Conservation (phyloP, 2,113 vertebrate genomes). For the Lichenostomus cassidix region DNA sequence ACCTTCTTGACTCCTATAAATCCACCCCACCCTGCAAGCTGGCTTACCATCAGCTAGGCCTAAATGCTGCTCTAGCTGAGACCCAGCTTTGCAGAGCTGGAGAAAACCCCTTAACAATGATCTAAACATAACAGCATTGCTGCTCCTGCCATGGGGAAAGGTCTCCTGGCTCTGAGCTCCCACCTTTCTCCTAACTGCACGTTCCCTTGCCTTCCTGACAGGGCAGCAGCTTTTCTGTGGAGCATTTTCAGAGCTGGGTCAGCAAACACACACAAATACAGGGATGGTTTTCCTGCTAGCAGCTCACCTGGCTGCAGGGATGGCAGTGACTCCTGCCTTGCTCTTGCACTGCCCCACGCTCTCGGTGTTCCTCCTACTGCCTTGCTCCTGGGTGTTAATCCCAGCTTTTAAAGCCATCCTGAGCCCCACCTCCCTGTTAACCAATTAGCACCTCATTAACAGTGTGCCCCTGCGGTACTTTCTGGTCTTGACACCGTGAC, state of each 20-base stretch:
- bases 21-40: background rate
- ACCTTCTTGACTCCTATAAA: fast-evolving
- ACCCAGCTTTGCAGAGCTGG: background rate
- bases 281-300: fast-evolving
- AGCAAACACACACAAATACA: background rate
- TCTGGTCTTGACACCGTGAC: background rate
- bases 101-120: background rate
- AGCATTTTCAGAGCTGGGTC: background rate
- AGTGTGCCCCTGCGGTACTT: background rate
- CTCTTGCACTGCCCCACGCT: fast-evolving
- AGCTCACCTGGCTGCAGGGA: background rate
- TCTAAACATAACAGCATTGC: fast-evolving
- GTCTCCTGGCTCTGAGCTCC: background rate
- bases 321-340: fast-evolving
- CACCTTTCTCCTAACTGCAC: background rate
- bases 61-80: background rate
- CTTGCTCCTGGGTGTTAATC: background rate
- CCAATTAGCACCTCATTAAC: background rate
- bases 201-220: too few species aligned
- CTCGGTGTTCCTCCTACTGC: fast-evolving
- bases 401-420: background rate
- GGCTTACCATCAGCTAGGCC: background rate
- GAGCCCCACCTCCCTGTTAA: background rate
- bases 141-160: background rate
- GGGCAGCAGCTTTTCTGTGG: background rate